phyloP scores from a whole-genome alignment of 2,113 vertebrate species.

The Laticauda laticaudata region DNA sequence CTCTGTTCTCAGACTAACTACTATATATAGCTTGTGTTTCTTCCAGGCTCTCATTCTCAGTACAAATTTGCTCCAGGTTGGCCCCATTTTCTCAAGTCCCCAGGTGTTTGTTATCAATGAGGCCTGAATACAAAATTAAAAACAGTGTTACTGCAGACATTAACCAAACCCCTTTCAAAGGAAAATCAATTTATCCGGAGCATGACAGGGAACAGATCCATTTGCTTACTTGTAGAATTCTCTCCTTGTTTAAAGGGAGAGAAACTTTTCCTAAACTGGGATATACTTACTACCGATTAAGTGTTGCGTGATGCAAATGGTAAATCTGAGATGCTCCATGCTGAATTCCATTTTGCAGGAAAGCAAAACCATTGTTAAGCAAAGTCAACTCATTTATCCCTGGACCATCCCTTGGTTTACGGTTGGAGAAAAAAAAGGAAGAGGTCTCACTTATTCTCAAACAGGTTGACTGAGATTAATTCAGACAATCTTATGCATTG shows the following conservation, averaged over 20 bases:
- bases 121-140: background rate
- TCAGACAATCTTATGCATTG: too few species aligned
- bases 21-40: background rate
- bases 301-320: background rate
- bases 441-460: background rate
- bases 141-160: background rate
- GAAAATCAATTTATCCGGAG: background rate
- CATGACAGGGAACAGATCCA: background rate
- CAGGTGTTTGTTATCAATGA: background rate
- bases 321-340: background rate
- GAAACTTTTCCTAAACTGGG: background rate
- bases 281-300: background rate
- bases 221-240: background rate
- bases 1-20: background rate
- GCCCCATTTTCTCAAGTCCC: background rate
- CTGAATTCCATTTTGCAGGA: background rate
- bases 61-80: background rate
- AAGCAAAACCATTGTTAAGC: background rate
- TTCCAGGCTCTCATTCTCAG: background rate
- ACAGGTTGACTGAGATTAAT: background rate
- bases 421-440: background rate
- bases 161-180: background rate
- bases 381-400: background rate
- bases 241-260: background rate
- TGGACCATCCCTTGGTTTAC: background rate